Base-by-base conservation (phyloP, 2,797 vertebrate genomes). In the Pogoniulus pusillus region DNA sequence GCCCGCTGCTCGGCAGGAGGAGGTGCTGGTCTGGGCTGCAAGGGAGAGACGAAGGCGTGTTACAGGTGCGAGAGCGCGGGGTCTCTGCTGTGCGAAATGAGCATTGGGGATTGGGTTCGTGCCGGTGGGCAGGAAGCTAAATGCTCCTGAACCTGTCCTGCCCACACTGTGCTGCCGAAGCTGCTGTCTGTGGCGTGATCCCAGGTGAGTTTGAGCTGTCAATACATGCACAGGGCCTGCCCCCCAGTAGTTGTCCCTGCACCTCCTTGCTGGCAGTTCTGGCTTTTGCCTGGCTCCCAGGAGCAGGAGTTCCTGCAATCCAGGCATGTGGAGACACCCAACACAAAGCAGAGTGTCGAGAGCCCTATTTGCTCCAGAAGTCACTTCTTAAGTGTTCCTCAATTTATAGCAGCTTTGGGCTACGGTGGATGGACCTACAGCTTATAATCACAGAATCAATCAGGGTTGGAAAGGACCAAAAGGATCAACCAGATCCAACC, bases 311-410 rank as follows among this genome's bases (percentile, higher is more conserved):
- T 60, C 4, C 9, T 4, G 51, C 9, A 4, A 41, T 4, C 39
- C 15, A 4, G 15, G 12, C 2, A 4, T 1, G 53, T 1, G 39
- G 8, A 27, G 2, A 5, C 14, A 2, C 1, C 1, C 13, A 68
- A 53, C 12, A 10, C 2, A 12, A 19, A 24, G 0, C 13, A 26
- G 27, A 4, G 20, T 2, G 23, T 4, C 57, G 53, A 12, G 34
- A 87, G 62, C 1, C 1, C 1, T 27, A 26, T 55, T 41, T 29
- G 34, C 16, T 51, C 37, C 53, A 2, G 17, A 16, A 29, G n/a
- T 72, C 12, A 7, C 30, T 20, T 14, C 9, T 27, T 3, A 0
- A 2, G 20, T 32, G 54, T 51, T 54, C 41, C 11, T 35, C 3
- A 0, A 1, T 23, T 19, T 9, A 20, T 7, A 32, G 1, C 49